phyloP scores from a whole-genome alignment of 35 echinoderm and acorn worm genomes.

The Apostichopus japonicus region DNA sequence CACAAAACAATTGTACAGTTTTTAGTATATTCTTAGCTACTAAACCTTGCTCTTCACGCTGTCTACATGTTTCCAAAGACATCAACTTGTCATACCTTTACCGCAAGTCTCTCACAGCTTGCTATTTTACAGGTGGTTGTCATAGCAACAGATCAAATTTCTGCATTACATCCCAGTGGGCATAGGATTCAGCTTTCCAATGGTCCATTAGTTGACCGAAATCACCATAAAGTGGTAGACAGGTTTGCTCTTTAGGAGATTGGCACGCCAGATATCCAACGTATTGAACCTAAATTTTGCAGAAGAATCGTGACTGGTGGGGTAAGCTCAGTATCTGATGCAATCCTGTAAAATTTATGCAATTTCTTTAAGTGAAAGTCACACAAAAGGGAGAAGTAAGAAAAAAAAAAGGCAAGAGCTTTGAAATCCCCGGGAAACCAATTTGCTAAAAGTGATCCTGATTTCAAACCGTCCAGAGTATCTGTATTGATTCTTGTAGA shows the following conservation, averaged over 20 bases:
- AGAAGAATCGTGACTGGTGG: not conserved
- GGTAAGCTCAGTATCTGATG: not conserved
- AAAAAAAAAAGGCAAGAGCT: not conserved
- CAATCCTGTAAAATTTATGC: not conserved
- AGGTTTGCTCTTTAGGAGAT: not conserved
- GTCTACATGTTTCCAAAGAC: too few relatives aligned
- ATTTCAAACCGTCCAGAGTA: not conserved
- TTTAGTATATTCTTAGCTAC: too few relatives aligned
- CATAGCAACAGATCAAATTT: slow-evolving; percentile 13
- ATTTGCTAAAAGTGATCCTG: not conserved
- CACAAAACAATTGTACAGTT: too few relatives aligned
- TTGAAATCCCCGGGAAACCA: not conserved
- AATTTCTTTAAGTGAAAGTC: not conserved
- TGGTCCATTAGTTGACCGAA: slow-evolving; percentile 3
- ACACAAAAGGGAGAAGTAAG: not conserved
- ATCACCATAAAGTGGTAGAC: slow-evolving; percentile 3
- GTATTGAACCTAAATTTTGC: not conserved
- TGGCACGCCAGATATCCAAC: not conserved
- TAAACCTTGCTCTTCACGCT: too few relatives aligned
- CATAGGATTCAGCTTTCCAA: not conserved
- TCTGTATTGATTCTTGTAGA: not conserved
- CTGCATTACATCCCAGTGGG: not conserved
- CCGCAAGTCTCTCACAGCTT: not conserved
- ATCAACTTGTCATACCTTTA: not conserved
- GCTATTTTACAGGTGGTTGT: not conserved